Evolutionary conservation across 2,113 vertebrate species (phyloP), one percentile per base, ranked within the genome.

Genomic region (Sula dactylatra): DNA sequence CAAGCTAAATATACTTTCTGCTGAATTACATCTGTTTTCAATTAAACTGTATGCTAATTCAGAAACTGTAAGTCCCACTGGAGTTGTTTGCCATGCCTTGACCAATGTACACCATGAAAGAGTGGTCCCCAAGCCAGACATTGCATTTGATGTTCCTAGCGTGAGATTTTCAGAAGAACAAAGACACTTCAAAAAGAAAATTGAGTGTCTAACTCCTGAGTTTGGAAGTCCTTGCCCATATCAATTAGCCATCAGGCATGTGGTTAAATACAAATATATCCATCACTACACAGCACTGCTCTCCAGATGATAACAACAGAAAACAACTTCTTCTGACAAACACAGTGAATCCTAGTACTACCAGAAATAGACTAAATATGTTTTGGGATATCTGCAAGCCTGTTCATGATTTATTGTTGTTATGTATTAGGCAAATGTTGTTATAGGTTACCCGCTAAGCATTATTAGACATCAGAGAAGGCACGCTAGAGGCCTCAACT

Each of bases 321-420:
- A 94, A 66, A 11, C 26, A 90, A 85, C 83, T n/a, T 66, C 80
- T 94, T 92, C 59, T 52, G 61, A 84, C 77, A 94, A 92, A 84
- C 86, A 66, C 38, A 89, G 14, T 31, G 40, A 85, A 82, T 49
- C 7, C 4, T 1, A 89, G 59, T 61, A 79, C 32, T 74, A 89
- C 52, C 77, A 93, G 84, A 91, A 96, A 58, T 47, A 91, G 59
- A 55, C 34, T 86, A 82, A 94, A 56, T 67, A 79, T 58, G 55
- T 78, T 91, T 71, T 17, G 16, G 32, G 26, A 74, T 82, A 89
- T 42, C 76, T 78, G 61, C 44, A 94, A 93, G 86, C 61, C n/a
- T 94, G 65, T 82, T 92, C 26, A 21, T 7, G 4, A 92, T 92
- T 77, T 94, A 83, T 27, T 66, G 34, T 26, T 45, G 4, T 44